Conservation (phyloP, 1,140 invertebrate species). For the Drosophila auraria region DNA sequence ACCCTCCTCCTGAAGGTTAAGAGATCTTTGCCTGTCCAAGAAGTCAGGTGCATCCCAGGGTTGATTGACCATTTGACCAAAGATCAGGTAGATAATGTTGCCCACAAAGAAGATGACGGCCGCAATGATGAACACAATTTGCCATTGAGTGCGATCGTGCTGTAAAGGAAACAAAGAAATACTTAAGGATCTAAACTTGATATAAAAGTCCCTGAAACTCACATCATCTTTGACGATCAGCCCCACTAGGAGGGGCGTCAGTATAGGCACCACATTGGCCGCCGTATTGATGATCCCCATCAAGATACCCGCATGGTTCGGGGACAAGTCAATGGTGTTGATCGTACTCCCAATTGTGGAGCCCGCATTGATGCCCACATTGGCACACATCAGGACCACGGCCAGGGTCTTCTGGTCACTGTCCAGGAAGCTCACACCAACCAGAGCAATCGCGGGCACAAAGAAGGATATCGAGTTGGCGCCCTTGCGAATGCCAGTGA, state of each 20-base stretch:
- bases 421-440: conserved; percentile 88
- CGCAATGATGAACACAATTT: conserved; percentile 91
- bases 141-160: conserved; percentile 88
- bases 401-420: conserved; percentile 86
- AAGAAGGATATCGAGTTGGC: conserved; percentile 88
- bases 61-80: conserved; percentile 88
- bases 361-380: conserved; percentile 91
- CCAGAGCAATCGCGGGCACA: conserved; percentile 87
- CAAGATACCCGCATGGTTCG: conserved; percentile 91
- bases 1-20: conserved; percentile 37
- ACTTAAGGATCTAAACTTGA: neutral
- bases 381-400: conserved; percentile 88
- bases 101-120: conserved; percentile 89
- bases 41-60: conserved; percentile 87
- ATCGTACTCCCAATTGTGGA: conserved; percentile 89
- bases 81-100: conserved; percentile 90
- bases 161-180: conserved; percentile 68
- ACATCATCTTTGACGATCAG: conserved; percentile 88
- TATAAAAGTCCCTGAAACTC: conserved; percentile 84
- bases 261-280: conserved; percentile 89
- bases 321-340: conserved; percentile 91
- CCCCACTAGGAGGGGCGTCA: conserved; percentile 89
- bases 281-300: conserved; percentile 90
- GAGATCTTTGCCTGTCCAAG: conserved; percentile 16
- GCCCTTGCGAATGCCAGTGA: conserved; percentile 87